These are phyloP conservation scores for Callospermophilus lateralis DNA, from an alignment of 2,113 vertebrate species.

Conservation along the genomic window DNA sequence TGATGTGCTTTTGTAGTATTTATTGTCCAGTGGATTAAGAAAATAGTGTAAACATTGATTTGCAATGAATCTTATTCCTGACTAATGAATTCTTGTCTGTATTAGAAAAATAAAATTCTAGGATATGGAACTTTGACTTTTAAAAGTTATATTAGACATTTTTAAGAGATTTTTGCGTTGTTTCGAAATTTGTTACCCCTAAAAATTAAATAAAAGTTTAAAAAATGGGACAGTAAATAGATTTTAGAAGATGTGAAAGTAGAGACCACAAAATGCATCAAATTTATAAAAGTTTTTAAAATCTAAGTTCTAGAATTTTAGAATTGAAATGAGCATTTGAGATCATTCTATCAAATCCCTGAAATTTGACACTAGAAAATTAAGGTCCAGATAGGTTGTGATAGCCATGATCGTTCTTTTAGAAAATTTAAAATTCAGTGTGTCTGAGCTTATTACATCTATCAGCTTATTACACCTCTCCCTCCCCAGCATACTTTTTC, in stretches of 20 bases:
- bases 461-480: background rate
- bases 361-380: background rate
- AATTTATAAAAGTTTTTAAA: background rate
- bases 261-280: background rate
- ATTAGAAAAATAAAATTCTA: background rate
- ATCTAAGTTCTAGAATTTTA: background rate
- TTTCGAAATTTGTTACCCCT: background rate
- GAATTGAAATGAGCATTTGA: background rate
- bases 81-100: background rate
- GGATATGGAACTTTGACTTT: background rate
- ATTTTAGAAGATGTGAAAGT: background rate
- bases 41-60: background rate
- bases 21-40: conserved; percentile 80
- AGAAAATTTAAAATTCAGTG: background rate
- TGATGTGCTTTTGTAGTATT: conserved; percentile 71
- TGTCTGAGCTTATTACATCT: background rate
- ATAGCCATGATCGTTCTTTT: background rate
- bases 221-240: background rate
- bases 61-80: background rate
- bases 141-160: background rate
- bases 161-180: background rate
- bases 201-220: background rate
- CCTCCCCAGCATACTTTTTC: background rate
- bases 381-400: background rate
- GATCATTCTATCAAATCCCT: background rate